phyloP scores from a whole-genome alignment of 1,140 invertebrate species.

The Caerostris extrusa region DNA sequence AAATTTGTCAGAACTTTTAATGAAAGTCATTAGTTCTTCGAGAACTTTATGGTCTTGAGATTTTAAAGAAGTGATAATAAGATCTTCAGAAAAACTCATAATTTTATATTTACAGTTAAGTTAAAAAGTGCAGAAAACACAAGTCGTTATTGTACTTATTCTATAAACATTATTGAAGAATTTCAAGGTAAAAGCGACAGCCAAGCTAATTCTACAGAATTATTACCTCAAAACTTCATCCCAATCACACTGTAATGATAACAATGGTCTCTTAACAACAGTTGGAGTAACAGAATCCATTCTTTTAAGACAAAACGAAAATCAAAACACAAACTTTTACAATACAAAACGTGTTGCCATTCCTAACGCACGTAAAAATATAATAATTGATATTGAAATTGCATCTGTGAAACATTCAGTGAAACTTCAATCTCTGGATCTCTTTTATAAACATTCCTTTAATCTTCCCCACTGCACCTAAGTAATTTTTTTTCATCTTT shows the following conservation, averaged over 20 bases:
- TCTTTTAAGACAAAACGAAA: slow-evolving; percentile 40
- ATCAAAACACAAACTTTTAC: background rate
- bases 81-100: background rate
- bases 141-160: too few relatives aligned
- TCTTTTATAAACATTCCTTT: too few relatives aligned
- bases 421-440: too few relatives aligned
- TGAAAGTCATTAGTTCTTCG: background rate
- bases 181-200: background rate
- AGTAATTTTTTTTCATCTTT: too few relatives aligned
- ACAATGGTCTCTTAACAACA: slow-evolving; percentile 34
- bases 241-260: slow-evolving; percentile 62
- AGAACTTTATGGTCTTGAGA: background rate
- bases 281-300: slow-evolving; percentile 57
- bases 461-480: too few relatives aligned
- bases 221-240: slow-evolving; percentile 65
- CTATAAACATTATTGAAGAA: too few relatives aligned
- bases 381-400: too few relatives aligned
- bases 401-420: too few relatives aligned
- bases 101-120: background rate
- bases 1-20: slow-evolving; percentile 1
- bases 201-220: background rate
- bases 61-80: background rate
- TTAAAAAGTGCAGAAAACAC: background rate
- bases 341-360: too few relatives aligned
- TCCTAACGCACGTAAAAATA: too few relatives aligned